Evolutionary conservation across 2,797 vertebrate species (phyloP).

Genomic region (Monodelphis domestica): DNA sequence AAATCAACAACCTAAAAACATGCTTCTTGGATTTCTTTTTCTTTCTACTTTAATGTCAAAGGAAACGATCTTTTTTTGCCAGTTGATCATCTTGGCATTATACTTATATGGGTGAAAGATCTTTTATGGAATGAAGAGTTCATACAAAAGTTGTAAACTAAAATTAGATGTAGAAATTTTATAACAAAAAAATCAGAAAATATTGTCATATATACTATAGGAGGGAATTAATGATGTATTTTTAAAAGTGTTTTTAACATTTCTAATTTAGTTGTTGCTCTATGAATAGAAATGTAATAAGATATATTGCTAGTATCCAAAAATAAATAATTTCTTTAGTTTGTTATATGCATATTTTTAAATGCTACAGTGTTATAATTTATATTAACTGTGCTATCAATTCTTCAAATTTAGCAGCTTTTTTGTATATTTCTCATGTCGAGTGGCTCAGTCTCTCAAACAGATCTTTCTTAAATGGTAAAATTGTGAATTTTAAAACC

Average conservation of each 20-base stretch:
- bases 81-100: slow-evolving; percentile 70
- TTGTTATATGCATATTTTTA: background rate
- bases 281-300: background rate
- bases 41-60: slow-evolving; percentile 67
- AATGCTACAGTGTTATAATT: background rate
- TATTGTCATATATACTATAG: slow-evolving; percentile 45
- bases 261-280: slow-evolving; percentile 40
- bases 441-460: slow-evolving; percentile 51
- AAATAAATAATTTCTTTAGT: slow-evolving; percentile 18
- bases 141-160: slow-evolving; percentile 70
- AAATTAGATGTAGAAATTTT: slow-evolving; percentile 74
- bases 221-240: slow-evolving; percentile 46
- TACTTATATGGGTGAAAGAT: slow-evolving; percentile 75
- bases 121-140: slow-evolving; percentile 77
- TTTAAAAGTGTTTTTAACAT: slow-evolving; percentile 62
- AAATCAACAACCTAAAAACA: slow-evolving; percentile 18
- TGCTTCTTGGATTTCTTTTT: slow-evolving; percentile 37
- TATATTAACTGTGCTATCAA: slow-evolving; percentile 29
- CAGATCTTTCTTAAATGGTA: slow-evolving; percentile 37
- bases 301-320: slow-evolving; percentile 22
- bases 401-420: slow-evolving; percentile 3
- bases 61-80: slow-evolving; percentile 41
- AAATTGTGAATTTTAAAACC: slow-evolving; percentile 41
- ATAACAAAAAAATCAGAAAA: slow-evolving; percentile 55
- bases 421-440: slow-evolving; percentile 40